Evolutionary conservation across 2,797 vertebrate species (phyloP).

Genomic region (Fundulus diaphanus): DNA sequence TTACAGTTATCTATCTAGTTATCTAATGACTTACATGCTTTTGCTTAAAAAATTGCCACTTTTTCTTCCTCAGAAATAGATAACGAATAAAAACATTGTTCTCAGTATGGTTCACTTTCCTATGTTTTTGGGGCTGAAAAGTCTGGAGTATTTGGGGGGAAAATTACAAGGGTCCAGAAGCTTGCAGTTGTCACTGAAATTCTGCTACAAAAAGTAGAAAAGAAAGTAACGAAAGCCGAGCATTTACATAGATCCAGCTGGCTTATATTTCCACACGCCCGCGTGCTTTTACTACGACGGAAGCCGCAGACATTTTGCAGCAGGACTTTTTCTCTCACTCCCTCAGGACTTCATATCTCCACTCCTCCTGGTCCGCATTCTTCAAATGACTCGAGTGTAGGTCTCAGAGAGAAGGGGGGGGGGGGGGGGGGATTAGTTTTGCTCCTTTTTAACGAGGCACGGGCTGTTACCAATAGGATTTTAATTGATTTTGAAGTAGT

Average conservation of each 20-base stretch:
- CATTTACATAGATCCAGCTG: not conserved
- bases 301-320: conserved; percentile 20
- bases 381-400: conserved; percentile 41
- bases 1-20: too few species aligned
- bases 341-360: conserved; percentile 46
- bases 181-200: not conserved
- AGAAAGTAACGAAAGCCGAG: not conserved
- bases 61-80: not conserved
- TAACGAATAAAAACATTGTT: not conserved
- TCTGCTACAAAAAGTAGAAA: conserved; percentile 4
- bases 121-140: not conserved
- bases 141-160: not conserved
- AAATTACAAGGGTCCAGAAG: not conserved
- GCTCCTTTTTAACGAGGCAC: conserved; percentile 50
- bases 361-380: conserved; percentile 50
- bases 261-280: not conserved
- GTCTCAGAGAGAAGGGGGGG: conserved; percentile 28
- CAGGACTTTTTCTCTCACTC: conserved; percentile 30
- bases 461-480: conserved; percentile 64
- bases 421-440: conserved; percentile 42
- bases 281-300: conserved; percentile 4
- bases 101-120: too few species aligned
- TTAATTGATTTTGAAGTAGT: conserved; percentile 75
- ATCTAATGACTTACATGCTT: not conserved
- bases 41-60: not conserved